Evolutionary conservation across 2,888 invertebrate species (phyloP), one percentile per base, ranked within the genome.

Genomic region (Pandemis cinnamomeana): DNA sequence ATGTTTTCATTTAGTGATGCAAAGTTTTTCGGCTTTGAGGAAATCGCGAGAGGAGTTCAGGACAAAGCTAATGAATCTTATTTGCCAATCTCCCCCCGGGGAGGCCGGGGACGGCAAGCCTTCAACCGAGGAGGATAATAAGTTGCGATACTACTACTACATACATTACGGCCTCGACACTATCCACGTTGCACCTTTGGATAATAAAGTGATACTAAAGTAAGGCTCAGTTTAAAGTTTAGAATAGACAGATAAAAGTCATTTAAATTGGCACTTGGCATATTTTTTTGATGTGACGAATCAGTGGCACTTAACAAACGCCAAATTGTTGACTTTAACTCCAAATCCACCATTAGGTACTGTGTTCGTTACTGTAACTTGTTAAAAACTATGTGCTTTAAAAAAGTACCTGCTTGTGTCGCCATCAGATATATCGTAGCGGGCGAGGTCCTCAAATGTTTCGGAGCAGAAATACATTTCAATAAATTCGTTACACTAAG

Each of bases 111-210:
- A 91, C 58, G 83, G 89, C 61, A 94, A 95, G 79, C 96, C 96
- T 8, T 95, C 95, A 41, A 93, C 95, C 1, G 95, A 95, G 62
- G 97, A 97, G 83, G 95, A 95, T 79, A 96, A 97, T 84, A 89
- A 96, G 81, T 88, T 97, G 68, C 95, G 98, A 77, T 99, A 99
- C 89, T 97, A 98, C 87, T 98, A 98, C 88, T 99, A 98, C 84
- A 96, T 99, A 67, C 96, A 97, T 81, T 97, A 98, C 87, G 99
- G 98, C 0, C 97, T 99, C 60, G 98, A 98, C 85, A 98, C 98
- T 3, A 96, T 97, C 77, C 97, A 98, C 85, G 97, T 99, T 0
- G 97, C 98, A 0, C 97, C 98, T 1, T 95, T 99, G 85, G 97
- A 97, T 83, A 95, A 95, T 72, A 95, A 95, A 81, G 96, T 97